Conservation (phyloP, 2,797 vertebrate species). For the Periparus ater region DNA sequence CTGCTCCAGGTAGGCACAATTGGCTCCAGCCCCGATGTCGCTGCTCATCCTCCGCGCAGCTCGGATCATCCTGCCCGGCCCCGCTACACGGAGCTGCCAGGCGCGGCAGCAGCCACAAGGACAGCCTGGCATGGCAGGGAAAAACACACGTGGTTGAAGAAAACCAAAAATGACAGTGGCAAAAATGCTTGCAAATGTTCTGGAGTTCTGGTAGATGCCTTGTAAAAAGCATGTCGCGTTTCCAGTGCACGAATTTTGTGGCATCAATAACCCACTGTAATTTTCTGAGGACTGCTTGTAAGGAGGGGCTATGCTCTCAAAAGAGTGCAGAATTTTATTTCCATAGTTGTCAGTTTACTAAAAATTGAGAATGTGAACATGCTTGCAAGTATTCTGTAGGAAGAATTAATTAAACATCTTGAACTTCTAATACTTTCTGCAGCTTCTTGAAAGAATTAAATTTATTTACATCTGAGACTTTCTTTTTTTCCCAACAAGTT, state of each 20-base stretch:
- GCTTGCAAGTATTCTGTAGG: slow-evolving; percentile 6
- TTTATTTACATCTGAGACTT: neutral
- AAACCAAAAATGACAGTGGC: neutral
- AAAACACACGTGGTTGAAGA: neutral
- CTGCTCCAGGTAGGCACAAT: neutral
- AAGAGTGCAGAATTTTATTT: neutral
- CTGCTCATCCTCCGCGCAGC: neutral
- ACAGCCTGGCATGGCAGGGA: neutral
- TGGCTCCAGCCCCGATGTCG: accelerated
- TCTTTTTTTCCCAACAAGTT: neutral
- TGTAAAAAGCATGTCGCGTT: neutral
- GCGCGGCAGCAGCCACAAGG: neutral
- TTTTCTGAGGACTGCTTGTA: neutral
- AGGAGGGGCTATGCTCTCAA: neutral
- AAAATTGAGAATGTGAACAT: slow-evolving; percentile 33
- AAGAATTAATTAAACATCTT: slow-evolving; percentile 38
- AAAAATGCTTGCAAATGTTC: slow-evolving; percentile 1
- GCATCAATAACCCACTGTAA: neutral
- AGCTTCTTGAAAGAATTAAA: neutral
- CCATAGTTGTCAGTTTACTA: slow-evolving; percentile 30
- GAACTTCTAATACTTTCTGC: neutral
- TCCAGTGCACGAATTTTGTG: neutral
- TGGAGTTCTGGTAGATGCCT: neutral
- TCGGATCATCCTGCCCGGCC: neutral
- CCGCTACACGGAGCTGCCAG: slow-evolving; percentile 67